phyloP scores from a whole-genome alignment of 2,888 invertebrate species.

The Cheilosia soror region DNA sequence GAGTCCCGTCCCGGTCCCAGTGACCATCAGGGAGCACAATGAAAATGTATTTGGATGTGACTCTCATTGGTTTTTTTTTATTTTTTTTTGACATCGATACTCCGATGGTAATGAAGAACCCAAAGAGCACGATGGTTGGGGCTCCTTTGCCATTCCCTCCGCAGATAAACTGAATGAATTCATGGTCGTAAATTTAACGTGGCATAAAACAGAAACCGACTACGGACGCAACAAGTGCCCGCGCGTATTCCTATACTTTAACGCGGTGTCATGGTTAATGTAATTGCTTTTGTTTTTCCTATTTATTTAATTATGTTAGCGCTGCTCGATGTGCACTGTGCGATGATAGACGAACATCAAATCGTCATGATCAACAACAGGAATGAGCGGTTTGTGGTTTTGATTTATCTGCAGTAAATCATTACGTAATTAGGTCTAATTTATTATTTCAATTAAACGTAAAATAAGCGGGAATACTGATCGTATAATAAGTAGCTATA shows the following conservation, averaged over 20 bases:
- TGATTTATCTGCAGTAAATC: slow-evolving; percentile 47
- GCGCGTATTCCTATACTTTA: slow-evolving; percentile 2
- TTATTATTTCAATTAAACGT: slow-evolving; percentile 47
- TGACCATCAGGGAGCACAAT: background rate
- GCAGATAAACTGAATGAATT: slow-evolving; percentile 15
- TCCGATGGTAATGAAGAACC: slow-evolving; percentile 17
- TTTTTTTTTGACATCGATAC: slow-evolving; percentile 24
- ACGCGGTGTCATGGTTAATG: slow-evolving; percentile 51
- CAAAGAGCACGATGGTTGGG: slow-evolving; percentile 8
- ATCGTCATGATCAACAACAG: slow-evolving; percentile 52
- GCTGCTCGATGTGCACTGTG: slow-evolving; percentile 14
- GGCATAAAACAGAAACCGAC: slow-evolving; percentile 50
- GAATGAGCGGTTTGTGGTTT: slow-evolving; percentile 57
- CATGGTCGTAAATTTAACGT: slow-evolving; percentile 35
- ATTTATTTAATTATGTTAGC: slow-evolving; percentile 44
- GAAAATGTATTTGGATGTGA: background rate
- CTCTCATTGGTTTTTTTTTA: background rate
- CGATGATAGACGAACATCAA: slow-evolving; percentile 65
- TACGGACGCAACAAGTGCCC: slow-evolving; percentile 40
- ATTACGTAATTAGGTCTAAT: slow-evolving; percentile 55
- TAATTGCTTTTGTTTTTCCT: slow-evolving; percentile 48
- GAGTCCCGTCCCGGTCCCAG: background rate
- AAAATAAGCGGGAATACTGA: background rate
- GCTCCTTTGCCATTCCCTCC: background rate
- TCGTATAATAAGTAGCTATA: slow-evolving; percentile 1